phyloP scores from a whole-genome alignment of 2,113 vertebrate genomes.

The Notarius quadriscutis region DNA sequence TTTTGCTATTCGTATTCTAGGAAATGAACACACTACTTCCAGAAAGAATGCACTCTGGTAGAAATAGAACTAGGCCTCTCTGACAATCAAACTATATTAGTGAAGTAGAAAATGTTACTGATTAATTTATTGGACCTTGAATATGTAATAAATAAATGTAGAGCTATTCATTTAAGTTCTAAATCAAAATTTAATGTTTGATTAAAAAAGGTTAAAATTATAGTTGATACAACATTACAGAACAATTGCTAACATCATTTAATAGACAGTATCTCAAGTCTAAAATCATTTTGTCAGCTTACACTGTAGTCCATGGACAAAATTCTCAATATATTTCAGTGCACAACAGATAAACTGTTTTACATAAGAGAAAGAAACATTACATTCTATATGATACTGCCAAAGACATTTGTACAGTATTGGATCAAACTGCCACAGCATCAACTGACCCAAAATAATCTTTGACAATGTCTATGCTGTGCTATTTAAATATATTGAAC shows the following conservation, averaged over 20 bases:
- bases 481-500: constrained; percentile 75
- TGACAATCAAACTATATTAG: constrained; percentile 3
- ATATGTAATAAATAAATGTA: constrained; percentile 5
- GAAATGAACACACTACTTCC: background rate
- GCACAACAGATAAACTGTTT: constrained; percentile 78
- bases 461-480: constrained; percentile 73
- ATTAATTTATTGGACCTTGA: background rate
- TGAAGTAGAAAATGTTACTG: constrained; percentile 14
- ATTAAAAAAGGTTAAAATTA: constrained; percentile 77
- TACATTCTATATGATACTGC: constrained; percentile 67
- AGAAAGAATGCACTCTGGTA: background rate
- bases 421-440: constrained; percentile 59
- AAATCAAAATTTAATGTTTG: constrained; percentile 69
- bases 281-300: constrained; percentile 75
- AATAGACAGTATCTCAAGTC: constrained; percentile 78
- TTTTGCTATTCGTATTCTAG: background rate
- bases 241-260: constrained; percentile 84
- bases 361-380: constrained; percentile 66
- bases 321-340: constrained; percentile 73
- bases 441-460: constrained; percentile 64
- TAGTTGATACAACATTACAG: constrained; percentile 95
- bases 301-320: constrained; percentile 75
- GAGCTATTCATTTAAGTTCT: constrained; percentile 68
- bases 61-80: background rate
- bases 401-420: constrained; percentile 63